phyloP scores from a whole-genome alignment of 2,113 vertebrate genomes.

The Acanthisitta chloris region DNA sequence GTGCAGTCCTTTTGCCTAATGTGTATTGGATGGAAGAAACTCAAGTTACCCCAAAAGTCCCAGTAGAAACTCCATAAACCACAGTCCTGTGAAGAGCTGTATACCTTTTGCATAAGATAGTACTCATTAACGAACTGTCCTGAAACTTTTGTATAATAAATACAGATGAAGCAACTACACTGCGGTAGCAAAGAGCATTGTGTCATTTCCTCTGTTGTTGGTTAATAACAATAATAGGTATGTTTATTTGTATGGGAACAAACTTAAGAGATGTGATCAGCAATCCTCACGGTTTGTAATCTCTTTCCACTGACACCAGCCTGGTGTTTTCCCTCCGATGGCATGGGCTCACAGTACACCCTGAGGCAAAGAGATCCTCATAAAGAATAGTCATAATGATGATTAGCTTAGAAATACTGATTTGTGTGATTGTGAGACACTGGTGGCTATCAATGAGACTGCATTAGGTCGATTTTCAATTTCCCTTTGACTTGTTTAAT shows the following conservation, averaged over 20 bases:
- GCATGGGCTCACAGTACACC: not conserved
- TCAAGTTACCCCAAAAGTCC: not conserved
- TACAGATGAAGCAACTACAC: not conserved
- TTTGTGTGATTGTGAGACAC: fast-evolving
- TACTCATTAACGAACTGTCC: not conserved
- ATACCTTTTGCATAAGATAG: not conserved
- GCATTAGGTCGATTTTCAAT: not conserved
- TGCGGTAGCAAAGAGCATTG: not conserved
- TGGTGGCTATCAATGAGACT: not conserved
- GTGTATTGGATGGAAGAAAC: not conserved
- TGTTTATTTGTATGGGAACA: not conserved
- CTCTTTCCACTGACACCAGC: not conserved
- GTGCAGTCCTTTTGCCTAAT: not conserved
- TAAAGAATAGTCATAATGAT: not conserved
- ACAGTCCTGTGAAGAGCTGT: not conserved
- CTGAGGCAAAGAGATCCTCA: not conserved
- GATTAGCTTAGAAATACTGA: not conserved
- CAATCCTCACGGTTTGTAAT: not conserved
- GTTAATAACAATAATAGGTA: not conserved
- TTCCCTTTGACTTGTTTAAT: not conserved
- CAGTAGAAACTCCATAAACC: not conserved
- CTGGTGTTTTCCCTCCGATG: not conserved
- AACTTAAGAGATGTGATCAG: not conserved
- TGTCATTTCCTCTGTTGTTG: not conserved
- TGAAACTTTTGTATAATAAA: not conserved